Percentiles rank a stretch among this genome's conserved stretches.
Evolutionary conservation across 1,140 invertebrate species (phyloP).

Genomic region (Atopsyche davidsoni): DNA sequence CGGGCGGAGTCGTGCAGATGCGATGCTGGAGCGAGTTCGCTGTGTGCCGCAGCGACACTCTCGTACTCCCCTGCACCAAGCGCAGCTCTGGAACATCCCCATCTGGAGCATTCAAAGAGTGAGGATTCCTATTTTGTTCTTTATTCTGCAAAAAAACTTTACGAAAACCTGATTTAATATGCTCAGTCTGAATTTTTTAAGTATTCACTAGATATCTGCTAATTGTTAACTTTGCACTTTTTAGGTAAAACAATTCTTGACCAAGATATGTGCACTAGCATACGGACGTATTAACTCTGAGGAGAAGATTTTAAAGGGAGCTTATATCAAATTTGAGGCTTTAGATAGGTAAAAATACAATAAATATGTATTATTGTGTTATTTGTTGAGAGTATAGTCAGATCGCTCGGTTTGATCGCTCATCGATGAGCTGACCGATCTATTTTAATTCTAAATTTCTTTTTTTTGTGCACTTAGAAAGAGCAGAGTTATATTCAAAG

Average conservation of each 20-base stretch:
- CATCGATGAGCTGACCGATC: not conserved
- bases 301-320: constrained; percentile 40
- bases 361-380: no score
- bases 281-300: constrained; percentile 24
- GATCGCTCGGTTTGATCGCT: no score
- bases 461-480: constrained; percentile 35
- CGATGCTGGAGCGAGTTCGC: constrained; percentile 61
- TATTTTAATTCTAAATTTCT: constrained; percentile 7
- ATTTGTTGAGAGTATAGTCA: no score
- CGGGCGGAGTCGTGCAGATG: constrained; percentile 53
- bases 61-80: constrained; percentile 51
- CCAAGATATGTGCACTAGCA: constrained; percentile 6
- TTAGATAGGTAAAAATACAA: constrained; percentile 39
- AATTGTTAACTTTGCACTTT: constrained; percentile 5
- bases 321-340: constrained; percentile 50
- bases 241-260: constrained; percentile 17
- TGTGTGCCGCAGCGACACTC: constrained; percentile 46
- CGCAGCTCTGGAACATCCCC: constrained; percentile 51
- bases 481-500: constrained; percentile 43
- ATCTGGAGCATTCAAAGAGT: constrained; percentile 56
- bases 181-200: not conserved
- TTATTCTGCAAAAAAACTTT: not conserved
- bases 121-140: constrained; percentile 1
- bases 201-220: not conserved
- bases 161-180: not conserved